These are phyloP conservation scores for Phyllotis vaccarum DNA, from an alignment of 2,797 vertebrate species.

Conservation along the genomic window DNA sequence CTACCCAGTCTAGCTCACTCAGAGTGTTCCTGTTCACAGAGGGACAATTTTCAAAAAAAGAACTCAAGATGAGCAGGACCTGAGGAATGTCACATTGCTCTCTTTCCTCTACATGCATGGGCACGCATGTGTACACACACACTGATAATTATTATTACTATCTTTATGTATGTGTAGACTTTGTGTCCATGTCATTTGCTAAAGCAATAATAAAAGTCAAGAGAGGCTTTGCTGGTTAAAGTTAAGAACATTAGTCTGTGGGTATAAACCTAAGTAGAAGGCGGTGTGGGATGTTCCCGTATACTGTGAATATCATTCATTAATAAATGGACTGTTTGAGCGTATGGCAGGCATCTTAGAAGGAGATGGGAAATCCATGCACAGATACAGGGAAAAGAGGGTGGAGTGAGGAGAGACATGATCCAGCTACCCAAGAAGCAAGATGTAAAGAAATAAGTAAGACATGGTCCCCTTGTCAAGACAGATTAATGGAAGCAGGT, in stretches of 20 bases:
- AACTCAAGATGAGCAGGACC: not conserved
- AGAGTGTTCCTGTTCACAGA: not conserved
- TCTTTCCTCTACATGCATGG: not conserved
- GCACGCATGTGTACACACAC: not conserved
- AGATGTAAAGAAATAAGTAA: too few relatives aligned
- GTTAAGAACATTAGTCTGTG: not conserved
- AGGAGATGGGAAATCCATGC: too few relatives aligned
- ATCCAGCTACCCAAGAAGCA: too few relatives aligned
- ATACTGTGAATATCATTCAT: too few relatives aligned
- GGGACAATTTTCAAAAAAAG: not conserved
- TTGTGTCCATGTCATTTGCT: constrained; percentile 2
- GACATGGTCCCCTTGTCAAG: too few relatives aligned
- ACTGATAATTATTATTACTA: not conserved
- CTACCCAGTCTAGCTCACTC: not conserved
- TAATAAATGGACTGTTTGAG: too few relatives aligned
- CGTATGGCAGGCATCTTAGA: too few relatives aligned
- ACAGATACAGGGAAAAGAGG: too few relatives aligned
- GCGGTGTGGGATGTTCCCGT: too few relatives aligned
- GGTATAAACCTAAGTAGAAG: not conserved
- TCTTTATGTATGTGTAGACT: not conserved
- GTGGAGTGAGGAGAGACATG: too few relatives aligned
- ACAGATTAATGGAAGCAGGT: too few relatives aligned
- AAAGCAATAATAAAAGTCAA: not conserved
- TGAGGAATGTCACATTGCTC: not conserved
- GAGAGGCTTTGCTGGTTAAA: not conserved